Evolutionary conservation across 2,113 vertebrate species (phyloP), one percentile per base, ranked within the genome.

Genomic region (Oreotrochilus melanogaster): DNA sequence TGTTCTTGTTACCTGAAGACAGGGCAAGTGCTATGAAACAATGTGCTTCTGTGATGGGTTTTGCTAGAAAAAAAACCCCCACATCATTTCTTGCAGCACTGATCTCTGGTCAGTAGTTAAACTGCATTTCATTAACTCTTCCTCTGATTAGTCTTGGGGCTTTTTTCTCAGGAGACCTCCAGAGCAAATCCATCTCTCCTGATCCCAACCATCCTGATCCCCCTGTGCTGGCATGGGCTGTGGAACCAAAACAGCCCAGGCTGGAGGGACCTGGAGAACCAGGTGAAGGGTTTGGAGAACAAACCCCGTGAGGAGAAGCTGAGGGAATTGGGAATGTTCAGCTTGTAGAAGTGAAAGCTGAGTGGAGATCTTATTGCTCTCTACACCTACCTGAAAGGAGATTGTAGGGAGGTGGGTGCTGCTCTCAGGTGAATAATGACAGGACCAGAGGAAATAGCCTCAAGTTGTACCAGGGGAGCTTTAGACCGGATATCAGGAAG

Each of bases 1-100:
- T 93, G 69, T 80, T 92, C 48, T 71, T 70, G 58, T 72, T 94
- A 89, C 91, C 89, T 93, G 58, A 69, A 73, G 85, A 37, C 33
- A 70, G 58, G 54, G 14, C 67, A 60, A n/a, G 47, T 91, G 76
- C 43, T 67, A 10, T 62, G 81, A 65, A 95, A 75, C 37, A 58
- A 24, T 28, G 21, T 43, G 43, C 89, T 91, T 89, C 35, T 37
- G 3, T 67, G 79, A 76, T 67, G 47, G 31, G 25, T 84, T 86
- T 90, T 74, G 25, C 72, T 48, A 71, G 64, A 42, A 33, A 93
- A 92, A 79, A n/a, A n/a, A n/a, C n/a, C n/a, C n/a, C n/a, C n/a
- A 10, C 19, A 21, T 48, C 47, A 60, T 81, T 51, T 90, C 31
- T 48, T 80, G 71, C 37, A 58, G 75, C 33, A 6, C 18, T 9